Conservation (phyloP, 2,797 vertebrate genomes). For the Neosilurus mollespiculum region DNA sequence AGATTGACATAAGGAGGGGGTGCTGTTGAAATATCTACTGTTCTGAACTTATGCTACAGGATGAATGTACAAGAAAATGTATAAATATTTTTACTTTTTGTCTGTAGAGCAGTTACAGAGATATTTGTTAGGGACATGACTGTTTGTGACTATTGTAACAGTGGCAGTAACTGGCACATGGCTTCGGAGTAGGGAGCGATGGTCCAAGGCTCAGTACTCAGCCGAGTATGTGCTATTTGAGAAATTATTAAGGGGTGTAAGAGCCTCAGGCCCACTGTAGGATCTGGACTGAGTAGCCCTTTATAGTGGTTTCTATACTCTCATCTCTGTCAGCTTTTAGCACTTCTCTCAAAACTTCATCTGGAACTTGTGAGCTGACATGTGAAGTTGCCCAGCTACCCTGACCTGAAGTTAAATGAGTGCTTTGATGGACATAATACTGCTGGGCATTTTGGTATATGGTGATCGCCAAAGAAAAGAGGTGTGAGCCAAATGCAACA, state of each 20-base stretch:
- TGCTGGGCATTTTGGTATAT: conserved; percentile 70
- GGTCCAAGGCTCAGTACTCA: conserved; percentile 36
- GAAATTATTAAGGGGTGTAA: conserved; percentile 59
- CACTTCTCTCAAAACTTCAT: conserved; percentile 26
- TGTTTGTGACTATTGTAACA: conserved; percentile 36
- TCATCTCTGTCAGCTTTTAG: conserved; percentile 24
- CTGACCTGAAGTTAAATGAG: conserved; percentile 22
- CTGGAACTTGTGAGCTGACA: conserved; percentile 42
- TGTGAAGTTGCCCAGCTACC: conserved; percentile 28
- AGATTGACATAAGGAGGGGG: conserved; percentile 6
- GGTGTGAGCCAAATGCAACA: conserved; percentile 80
- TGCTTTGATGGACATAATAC: conserved; percentile 58
- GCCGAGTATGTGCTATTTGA: conserved; percentile 59
- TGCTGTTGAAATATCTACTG: conserved; percentile 41
- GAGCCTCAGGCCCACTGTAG: conserved; percentile 69
- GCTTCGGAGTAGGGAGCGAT: conserved; percentile 23
- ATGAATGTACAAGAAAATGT: conserved; percentile 19
- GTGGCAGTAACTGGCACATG: conserved; percentile 53
- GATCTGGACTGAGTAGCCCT: conserved; percentile 71
- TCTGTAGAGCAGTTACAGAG: background rate
- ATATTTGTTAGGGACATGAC: conserved; percentile 7
- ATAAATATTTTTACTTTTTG: background rate
- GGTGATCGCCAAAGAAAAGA: conserved; percentile 21
- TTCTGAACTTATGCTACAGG: background rate
- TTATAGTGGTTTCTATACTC: conserved; percentile 71